Conservation (phyloP, 2,797 vertebrate species). For the Esox masquinongy region DNA sequence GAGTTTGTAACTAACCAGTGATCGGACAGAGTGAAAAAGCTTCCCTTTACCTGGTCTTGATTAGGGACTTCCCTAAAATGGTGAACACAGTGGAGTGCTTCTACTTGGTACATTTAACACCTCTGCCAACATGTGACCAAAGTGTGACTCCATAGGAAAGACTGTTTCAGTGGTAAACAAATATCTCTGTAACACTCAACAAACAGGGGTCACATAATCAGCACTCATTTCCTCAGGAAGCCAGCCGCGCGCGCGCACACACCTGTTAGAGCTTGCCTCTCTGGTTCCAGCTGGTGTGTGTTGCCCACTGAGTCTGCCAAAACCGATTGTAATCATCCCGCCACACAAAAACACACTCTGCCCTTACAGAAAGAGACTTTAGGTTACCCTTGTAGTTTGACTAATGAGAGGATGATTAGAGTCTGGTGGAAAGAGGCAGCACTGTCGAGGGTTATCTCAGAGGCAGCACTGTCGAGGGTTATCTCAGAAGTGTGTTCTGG, state of each 20-base stretch:
- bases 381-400: constrained; percentile 1
- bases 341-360: neutral
- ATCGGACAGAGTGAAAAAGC: too few species aligned
- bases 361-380: neutral
- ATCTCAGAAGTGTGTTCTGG: neutral
- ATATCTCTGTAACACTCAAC: too few species aligned
- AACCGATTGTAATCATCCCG: neutral
- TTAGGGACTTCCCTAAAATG: too few species aligned
- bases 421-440: neutral
- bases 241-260: neutral
- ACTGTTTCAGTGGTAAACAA: neutral
- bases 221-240: constrained; percentile 1
- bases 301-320: neutral
- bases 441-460: neutral
- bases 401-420: constrained; percentile 8
- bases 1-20: too few species aligned
- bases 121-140: neutral
- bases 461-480: neutral
- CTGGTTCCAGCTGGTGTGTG: neutral
- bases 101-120: neutral
- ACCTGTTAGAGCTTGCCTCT: neutral
- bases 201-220: neutral
- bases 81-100: too few species aligned
- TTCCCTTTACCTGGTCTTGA: too few species aligned
- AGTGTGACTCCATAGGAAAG: constrained; percentile 16